These are phyloP conservation scores for Spongia lamella DNA, from an alignment of 37 sponge, comb jelly and placozoan species.

Conservation along the genomic window DNA sequence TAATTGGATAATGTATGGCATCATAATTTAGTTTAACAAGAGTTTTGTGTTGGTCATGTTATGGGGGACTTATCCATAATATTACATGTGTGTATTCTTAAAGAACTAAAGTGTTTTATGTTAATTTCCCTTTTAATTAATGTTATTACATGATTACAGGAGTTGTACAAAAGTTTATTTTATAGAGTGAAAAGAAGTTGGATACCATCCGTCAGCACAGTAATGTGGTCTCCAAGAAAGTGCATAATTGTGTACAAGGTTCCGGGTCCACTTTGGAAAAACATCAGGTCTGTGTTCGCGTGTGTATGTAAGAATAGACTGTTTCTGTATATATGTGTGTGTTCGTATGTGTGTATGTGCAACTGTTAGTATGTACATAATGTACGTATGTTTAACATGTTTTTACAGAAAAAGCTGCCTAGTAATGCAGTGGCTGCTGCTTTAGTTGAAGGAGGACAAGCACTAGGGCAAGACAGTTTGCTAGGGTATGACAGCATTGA, in stretches of 20 bases:
- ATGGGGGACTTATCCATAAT: too few relatives aligned
- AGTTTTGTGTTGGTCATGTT: too few relatives aligned
- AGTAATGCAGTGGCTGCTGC: constrained; percentile 36
- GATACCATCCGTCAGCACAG: constrained; percentile 57
- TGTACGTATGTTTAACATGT: not conserved
- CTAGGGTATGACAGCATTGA: constrained; percentile 60
- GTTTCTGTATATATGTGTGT: not conserved
- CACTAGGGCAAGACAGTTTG: constrained; percentile 29
- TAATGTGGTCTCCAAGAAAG: constrained; percentile 49
- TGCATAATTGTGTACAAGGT: constrained; percentile 38
- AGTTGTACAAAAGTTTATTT: not conserved
- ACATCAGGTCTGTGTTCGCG: constrained; percentile 42
- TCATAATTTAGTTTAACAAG: too few relatives aligned
- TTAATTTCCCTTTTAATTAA: too few relatives aligned
- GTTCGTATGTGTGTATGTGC: not conserved
- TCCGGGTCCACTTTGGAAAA: constrained; percentile 64
- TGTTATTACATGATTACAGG: too few relatives aligned
- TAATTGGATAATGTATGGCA: too few relatives aligned
- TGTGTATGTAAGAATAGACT: too few relatives aligned
- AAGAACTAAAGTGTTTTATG: too few relatives aligned
- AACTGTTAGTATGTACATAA: not conserved
- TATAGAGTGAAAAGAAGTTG: constrained; percentile 60
- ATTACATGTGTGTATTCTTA: too few relatives aligned
- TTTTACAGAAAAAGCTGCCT: constrained; percentile 52
- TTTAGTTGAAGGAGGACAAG: constrained; percentile 47